Percentiles rank a stretch among this genome's conserved stretches.
Evolutionary conservation across 1,140 invertebrate species (phyloP).

Genomic region (Saccostrea echinata): DNA sequence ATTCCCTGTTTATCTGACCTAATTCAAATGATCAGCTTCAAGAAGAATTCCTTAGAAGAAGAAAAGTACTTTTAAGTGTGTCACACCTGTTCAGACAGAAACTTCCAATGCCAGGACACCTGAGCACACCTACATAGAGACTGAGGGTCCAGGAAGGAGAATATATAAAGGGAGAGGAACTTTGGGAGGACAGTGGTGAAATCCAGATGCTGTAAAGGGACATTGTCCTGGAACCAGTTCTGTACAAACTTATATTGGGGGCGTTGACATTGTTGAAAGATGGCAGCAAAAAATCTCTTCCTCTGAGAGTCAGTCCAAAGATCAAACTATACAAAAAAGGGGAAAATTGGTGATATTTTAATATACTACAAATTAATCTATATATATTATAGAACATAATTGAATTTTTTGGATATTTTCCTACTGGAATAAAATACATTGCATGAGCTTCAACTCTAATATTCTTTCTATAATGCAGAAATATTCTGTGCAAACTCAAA

Average conservation of each 20-base stretch:
- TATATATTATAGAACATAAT: no score
- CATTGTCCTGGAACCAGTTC: conserved; percentile 71
- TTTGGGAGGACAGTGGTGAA: conserved; percentile 76
- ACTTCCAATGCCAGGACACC: conserved; percentile 79
- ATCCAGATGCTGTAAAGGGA: conserved; percentile 76
- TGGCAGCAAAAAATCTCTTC: conserved; percentile 74
- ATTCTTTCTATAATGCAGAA: no score
- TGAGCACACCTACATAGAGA: conserved; percentile 77
- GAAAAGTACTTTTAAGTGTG: no score
- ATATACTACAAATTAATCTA: no score
- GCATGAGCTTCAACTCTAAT: no score
- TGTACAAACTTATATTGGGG: conserved; percentile 76
- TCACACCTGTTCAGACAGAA: conserved; percentile 74
- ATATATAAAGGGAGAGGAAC: conserved; percentile 78
- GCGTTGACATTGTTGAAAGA: conserved; percentile 73
- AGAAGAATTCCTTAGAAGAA: background rate
- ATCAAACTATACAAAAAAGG: conserved; percentile 73
- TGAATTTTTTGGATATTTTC: no score
- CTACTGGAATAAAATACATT: no score
- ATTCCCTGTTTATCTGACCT: background rate
- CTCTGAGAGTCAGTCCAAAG: conserved; percentile 78
- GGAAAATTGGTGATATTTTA: background rate
- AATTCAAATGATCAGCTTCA: background rate
- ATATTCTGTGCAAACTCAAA: no score
- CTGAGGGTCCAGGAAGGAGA: conserved; percentile 79